Evolutionary conservation across 2,113 vertebrate species (phyloP), one percentile per base, ranked within the genome.

Genomic region (Tursiops truncatus): DNA sequence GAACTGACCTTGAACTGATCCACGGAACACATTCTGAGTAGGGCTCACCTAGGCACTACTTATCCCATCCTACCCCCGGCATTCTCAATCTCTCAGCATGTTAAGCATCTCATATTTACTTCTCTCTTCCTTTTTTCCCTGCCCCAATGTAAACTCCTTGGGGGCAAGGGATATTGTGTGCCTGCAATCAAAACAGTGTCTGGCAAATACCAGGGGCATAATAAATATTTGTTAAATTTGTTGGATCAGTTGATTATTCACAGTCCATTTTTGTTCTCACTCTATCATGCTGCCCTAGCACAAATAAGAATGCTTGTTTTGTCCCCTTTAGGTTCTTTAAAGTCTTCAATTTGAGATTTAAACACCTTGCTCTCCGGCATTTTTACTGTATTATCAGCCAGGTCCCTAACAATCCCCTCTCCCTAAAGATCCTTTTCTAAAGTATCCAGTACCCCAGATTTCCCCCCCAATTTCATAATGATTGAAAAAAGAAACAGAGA

Each of bases 161-260:
- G 82, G 47, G 33, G 71, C 36, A 93, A 93, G 36, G 26, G 50
- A 80, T 79, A 31, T 92, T 91, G 2, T 60, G 89, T n/a, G 23
- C 47, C 23, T 97, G 82, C 18, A 31, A 83, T 81, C 33, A 93
- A 91, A 86, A 91, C 10, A 77, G 20, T 56, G 4, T 17, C 82
- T 76, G 26, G 82, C 50, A 89, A 83, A 62, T 86, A 89, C 86
- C 1, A 92, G 15, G 62, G 58, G 1, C 28, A 58, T 63, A 93
- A 85, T 91, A 96, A 76, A 60, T 68, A 89, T 25, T 47, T 82
- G 38, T 65, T 81, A 85, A 53, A 86, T 77, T 38, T 94, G 70
- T 71, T 73, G 36, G 95, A 71, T 80, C 58, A 68, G 56, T 15
- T 80, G 60, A 71, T 87, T 7, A 87, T 84, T 91, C 53, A 95